A percentile compares a stretch with the other conserved stretches of the same genome.
phyloP scores from a whole-genome alignment of 2,113 vertebrate species.

The Myrmecobius fasciatus region DNA sequence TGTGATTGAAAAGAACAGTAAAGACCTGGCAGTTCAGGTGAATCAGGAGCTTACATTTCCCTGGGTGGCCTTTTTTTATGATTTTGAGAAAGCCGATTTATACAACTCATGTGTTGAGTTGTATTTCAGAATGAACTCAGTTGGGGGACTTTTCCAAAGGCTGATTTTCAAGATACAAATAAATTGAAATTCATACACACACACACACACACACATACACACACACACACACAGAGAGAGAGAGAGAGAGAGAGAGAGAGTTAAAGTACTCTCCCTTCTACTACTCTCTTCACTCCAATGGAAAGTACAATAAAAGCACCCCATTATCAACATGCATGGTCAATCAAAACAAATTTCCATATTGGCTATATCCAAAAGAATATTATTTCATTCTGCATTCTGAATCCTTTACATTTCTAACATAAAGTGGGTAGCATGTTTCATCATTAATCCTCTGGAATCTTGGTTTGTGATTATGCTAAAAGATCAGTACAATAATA shows the following conservation, averaged over 20 bases:
- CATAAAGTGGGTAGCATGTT: neutral
- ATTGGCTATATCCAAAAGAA: neutral
- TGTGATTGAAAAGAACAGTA: neutral
- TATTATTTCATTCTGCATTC: neutral
- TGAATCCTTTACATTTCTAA: neutral
- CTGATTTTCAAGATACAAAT: neutral
- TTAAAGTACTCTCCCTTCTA: neutral
- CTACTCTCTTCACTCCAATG: neutral
- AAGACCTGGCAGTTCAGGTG: neutral
- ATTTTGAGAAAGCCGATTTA: neutral
- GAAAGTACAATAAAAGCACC: neutral
- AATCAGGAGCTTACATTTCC: neutral
- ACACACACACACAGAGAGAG: too few relatives aligned
- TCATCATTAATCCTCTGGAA: neutral
- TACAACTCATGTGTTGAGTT: neutral
- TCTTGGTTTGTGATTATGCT: neutral
- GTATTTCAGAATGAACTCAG: neutral
- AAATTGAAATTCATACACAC: neutral
- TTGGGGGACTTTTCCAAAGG: neutral
- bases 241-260: too few relatives aligned
- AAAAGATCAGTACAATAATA: neutral
- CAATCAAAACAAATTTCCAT: neutral
- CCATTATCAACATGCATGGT: neutral
- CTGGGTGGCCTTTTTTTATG: neutral
- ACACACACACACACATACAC: too few relatives aligned